These are phyloP conservation scores for Catocala fraxini DNA, from an alignment of 2,888 invertebrate species.

Conservation along the genomic window DNA sequence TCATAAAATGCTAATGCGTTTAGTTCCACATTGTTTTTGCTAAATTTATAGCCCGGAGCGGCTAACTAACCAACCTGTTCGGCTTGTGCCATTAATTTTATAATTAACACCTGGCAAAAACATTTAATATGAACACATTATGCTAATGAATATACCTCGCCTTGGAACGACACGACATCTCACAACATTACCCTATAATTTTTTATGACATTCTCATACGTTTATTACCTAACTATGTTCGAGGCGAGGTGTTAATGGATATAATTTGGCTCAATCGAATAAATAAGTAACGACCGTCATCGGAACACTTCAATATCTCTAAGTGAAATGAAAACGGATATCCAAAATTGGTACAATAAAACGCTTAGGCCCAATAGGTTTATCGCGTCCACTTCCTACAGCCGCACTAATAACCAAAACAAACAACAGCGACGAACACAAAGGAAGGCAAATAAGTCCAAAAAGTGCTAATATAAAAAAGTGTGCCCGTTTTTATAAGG, in stretches of 20 bases:
- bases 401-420: slow-evolving; percentile 85
- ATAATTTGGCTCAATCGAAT: slow-evolving; percentile 60
- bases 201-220: slow-evolving; percentile 50
- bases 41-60: slow-evolving; percentile 72
- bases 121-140: slow-evolving; percentile 62
- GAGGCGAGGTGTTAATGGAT: slow-evolving; percentile 73
- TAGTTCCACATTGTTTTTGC: slow-evolving; percentile 76
- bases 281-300: slow-evolving; percentile 55
- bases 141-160: slow-evolving; percentile 49
- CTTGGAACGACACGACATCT: slow-evolving; percentile 41
- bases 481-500: slow-evolving; percentile 84
- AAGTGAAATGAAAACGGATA: slow-evolving; percentile 77
- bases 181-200: slow-evolving; percentile 37
- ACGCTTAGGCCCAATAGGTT: slow-evolving; percentile 85
- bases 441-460: slow-evolving; percentile 84
- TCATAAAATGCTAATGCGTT: slow-evolving; percentile 80
- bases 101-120: slow-evolving; percentile 76
- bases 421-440: slow-evolving; percentile 83
- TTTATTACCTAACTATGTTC: slow-evolving; percentile 43
- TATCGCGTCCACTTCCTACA: slow-evolving; percentile 86
- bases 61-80: slow-evolving; percentile 62
- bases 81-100: slow-evolving; percentile 63
- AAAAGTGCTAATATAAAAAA: slow-evolving; percentile 86
- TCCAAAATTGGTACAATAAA: slow-evolving; percentile 85
- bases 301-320: slow-evolving; percentile 56